Percentiles rank a stretch among this genome's conserved stretches.
Evolutionary conservation across 1,140 invertebrate species (phyloP).

Genomic region (Drosophila gunungcola): DNA sequence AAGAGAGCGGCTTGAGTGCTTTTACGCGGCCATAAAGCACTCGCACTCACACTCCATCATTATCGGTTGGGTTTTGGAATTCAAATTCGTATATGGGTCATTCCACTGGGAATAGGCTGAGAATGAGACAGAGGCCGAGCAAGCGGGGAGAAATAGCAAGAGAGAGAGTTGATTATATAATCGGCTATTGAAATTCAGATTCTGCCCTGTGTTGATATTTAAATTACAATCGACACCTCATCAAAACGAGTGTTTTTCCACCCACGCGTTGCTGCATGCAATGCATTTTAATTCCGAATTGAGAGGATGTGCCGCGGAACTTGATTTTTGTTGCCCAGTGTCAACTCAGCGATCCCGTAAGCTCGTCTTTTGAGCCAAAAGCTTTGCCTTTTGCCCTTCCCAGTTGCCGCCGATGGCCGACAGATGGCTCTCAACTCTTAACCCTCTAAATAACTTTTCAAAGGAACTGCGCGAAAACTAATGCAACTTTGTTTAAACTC

Average conservation of each 20-base stretch:
- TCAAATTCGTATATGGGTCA: slow-evolving; percentile 80
- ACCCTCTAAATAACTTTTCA: slow-evolving; percentile 5
- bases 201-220: slow-evolving; percentile 62
- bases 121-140: slow-evolving; percentile 14
- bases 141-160: slow-evolving; percentile 30
- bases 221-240: slow-evolving; percentile 80
- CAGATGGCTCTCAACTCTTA: slow-evolving; percentile 61
- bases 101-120: slow-evolving; percentile 77
- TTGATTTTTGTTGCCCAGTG: slow-evolving; percentile 20
- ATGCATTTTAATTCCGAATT: slow-evolving; percentile 38
- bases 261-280: slow-evolving; percentile 45
- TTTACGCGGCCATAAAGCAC: slow-evolving; percentile 58
- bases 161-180: slow-evolving; percentile 66
- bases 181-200: slow-evolving; percentile 64
- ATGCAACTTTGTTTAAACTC: neutral
- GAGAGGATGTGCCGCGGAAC: slow-evolving; percentile 47
- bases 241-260: slow-evolving; percentile 80
- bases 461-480: slow-evolving; percentile 3
- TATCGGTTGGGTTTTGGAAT: slow-evolving; percentile 40
- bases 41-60: slow-evolving; percentile 49
- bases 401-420: slow-evolving; percentile 56
- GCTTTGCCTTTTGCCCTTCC: slow-evolving; percentile 54
- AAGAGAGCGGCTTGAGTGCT: slow-evolving; percentile 59
- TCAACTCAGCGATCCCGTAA: slow-evolving; percentile 51
- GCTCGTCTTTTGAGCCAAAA: slow-evolving; percentile 48